Percentiles rank a stretch among this genome's conserved stretches.
Conservation (phyloP, 2,113 vertebrate species). For the Tapirus terrestris region DNA sequence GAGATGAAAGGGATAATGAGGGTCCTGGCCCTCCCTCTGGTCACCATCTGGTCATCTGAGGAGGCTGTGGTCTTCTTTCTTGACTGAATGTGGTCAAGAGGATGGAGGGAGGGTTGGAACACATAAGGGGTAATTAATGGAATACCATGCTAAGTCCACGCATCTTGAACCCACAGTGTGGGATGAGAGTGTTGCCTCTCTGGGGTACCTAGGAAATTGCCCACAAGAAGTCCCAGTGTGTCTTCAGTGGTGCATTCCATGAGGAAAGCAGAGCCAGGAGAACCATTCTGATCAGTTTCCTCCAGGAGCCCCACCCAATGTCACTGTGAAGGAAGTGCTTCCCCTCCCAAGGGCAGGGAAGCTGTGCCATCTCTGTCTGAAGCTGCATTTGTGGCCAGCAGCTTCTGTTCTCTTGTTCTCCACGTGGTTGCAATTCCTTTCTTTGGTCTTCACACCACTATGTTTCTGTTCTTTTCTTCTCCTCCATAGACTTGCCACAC, state of each 20-base stretch:
- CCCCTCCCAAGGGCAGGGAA: background rate
- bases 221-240: fast-evolving
- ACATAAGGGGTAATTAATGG: background rate
- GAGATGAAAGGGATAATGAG: no score
- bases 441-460: background rate
- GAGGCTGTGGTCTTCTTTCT: background rate
- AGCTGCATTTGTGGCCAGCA: fast-evolving
- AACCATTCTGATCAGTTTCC: fast-evolving
- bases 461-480: background rate
- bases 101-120: background rate
- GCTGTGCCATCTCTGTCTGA: fast-evolving
- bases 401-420: no score
- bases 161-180: no score
- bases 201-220: background rate
- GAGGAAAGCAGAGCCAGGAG: background rate
- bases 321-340: no score
- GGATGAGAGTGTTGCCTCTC: no score
- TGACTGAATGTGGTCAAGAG: background rate
- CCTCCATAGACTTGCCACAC: background rate
- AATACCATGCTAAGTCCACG: background rate
- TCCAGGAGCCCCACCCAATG: background rate
- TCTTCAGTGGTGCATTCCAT: fast-evolving
- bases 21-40: background rate
- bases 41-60: background rate
- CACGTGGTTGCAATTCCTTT: fast-evolving